Percentiles rank a stretch among this genome's conserved stretches.
These are phyloP conservation scores for Cyanistes caeruleus DNA, from an alignment of 2,113 vertebrate species.

Conservation along the genomic window DNA sequence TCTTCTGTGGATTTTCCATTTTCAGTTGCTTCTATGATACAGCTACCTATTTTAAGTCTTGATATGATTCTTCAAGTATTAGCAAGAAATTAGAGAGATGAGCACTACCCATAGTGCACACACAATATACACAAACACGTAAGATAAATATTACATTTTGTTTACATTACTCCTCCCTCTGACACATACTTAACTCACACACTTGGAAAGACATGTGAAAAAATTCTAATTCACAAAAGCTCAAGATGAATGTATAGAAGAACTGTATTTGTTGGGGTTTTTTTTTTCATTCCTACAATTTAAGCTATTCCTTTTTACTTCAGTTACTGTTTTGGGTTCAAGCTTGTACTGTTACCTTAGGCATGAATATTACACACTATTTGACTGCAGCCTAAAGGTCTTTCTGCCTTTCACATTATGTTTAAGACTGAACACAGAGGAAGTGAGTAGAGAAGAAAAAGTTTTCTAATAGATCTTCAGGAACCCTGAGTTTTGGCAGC, in stretches of 20 bases:
- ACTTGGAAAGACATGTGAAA: not conserved
- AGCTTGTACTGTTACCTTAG: not conserved
- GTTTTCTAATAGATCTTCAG: not conserved
- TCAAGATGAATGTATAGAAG: not conserved
- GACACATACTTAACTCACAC: not conserved
- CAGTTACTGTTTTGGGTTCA: not conserved
- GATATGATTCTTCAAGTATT: not conserved
- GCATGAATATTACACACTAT: not conserved
- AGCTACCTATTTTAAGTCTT: not conserved
- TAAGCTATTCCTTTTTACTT: not conserved
- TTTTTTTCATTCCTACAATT: not conserved
- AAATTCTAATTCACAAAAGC: not conserved
- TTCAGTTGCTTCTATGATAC: not conserved
- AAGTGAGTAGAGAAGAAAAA: not conserved
- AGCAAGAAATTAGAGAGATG: not conserved
- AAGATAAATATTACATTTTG: not conserved
- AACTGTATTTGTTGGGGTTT: not conserved
- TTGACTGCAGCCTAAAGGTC: not conserved
- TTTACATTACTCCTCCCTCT: not conserved
- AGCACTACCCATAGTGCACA: not conserved
- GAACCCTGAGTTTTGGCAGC: not conserved
- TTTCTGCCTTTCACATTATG: not conserved
- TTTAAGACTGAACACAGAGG: not conserved
- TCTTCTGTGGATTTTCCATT: not conserved
- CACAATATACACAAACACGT: fast-evolving